Evolutionary conservation across 2,888 invertebrate species (phyloP), one percentile per base, ranked within the genome.

Genomic region (Drosophila quinaria): DNA sequence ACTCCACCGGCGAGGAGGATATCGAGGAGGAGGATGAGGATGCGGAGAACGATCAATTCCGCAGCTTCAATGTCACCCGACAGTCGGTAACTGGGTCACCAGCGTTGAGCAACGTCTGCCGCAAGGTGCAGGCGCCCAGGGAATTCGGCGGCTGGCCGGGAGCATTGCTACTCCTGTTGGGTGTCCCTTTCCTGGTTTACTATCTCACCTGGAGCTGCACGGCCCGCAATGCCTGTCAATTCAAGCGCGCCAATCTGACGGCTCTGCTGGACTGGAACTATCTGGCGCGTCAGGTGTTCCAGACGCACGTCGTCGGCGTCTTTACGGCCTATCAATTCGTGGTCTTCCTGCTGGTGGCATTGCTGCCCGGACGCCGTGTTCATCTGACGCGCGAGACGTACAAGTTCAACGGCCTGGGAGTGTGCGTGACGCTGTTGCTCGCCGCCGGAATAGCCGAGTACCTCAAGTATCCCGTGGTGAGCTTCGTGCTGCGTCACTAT

Each of bases 401-500:
- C 66, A 89, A 90, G 39, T 93, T 93, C 54, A 93, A 92, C 70
- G 87, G 90, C 0, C 55, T 92, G 2, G 84, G 89, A 0, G 89
- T 91, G 5, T 75, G 90, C 0, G 9, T 89, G 3, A 47, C 91
- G 0, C 58, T 89, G 11, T 39, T 87, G 1, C 37, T 88, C 0
- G 81, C 70, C 1, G 78, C 84, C 66, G 89, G 80, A 33, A 63
- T 84, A 3, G 82, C 81, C 8, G 90, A 92, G 77, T 91, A 91
- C 56, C 71, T 89, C 0, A 82, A 88, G 44, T 92, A 92, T 62
- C 89, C 92, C 5, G 74, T 93, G 3, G 89, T 83, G 10, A 91
- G 92, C 70, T 93, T 93, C 65, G 91, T 94, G 47, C 71, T 93
- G 5, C 91, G 93, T 41, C 94, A 95, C 73, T 94, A 93, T 80